These are phyloP conservation scores for Crax fasciolata DNA, from an alignment of 2,797 vertebrate genomes.

Conservation along the genomic window DNA sequence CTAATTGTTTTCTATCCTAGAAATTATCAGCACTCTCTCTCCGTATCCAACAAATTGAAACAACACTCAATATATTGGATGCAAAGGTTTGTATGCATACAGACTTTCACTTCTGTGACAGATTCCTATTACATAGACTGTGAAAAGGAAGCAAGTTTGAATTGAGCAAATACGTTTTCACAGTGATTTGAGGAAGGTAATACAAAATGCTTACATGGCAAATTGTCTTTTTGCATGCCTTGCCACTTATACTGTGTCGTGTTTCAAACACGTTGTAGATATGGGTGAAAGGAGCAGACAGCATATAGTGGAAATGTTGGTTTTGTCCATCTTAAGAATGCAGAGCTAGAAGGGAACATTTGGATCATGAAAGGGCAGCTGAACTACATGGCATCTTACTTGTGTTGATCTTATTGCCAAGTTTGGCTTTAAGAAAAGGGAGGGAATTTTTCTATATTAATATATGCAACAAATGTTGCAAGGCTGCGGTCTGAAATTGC, in stretches of 20 bases:
- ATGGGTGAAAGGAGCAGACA: background rate
- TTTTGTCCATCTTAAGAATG: background rate
- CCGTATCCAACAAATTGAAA: conserved; percentile 98
- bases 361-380: background rate
- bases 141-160: background rate
- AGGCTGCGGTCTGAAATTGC: background rate
- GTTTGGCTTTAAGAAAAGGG: background rate
- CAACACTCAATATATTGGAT: conserved; percentile 96
- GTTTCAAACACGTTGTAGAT: background rate
- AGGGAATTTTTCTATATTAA: background rate
- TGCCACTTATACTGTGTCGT: background rate
- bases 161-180: background rate
- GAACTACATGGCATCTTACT: background rate
- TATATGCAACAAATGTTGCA: background rate
- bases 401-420: background rate
- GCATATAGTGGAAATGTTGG: background rate
- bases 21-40: conserved; percentile 94
- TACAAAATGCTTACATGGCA: background rate
- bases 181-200: background rate
- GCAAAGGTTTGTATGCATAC: conserved; percentile 89
- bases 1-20: conserved; percentile 81
- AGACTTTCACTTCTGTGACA: background rate
- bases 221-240: background rate
- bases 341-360: background rate
- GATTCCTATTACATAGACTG: background rate